Percentiles rank a stretch among this genome's conserved stretches.
These are phyloP conservation scores for Brachionus paranguensis DNA, from an alignment of 1,140 invertebrate species.

Conservation along the genomic window DNA sequence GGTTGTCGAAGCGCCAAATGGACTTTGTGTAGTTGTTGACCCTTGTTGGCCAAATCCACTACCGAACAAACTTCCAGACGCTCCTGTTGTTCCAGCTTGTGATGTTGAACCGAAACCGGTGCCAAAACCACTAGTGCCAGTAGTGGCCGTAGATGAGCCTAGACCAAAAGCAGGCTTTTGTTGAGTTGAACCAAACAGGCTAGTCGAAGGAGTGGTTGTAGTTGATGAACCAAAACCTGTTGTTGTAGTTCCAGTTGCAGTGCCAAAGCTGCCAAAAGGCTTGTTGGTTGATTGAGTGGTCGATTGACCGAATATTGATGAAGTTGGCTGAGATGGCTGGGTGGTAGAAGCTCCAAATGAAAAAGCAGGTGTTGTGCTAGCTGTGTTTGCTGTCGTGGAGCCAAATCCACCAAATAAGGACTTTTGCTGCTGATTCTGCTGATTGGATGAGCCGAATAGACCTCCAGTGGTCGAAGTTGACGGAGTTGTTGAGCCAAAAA, in stretches of 20 bases:
- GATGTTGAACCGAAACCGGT: conserved; percentile 45
- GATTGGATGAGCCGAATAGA: not conserved
- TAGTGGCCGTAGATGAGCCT: conserved; percentile 48
- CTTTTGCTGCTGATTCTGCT: not conserved
- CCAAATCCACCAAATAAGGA: conserved; percentile 24
- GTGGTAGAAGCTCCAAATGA: conserved; percentile 40
- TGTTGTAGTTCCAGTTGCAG: conserved; percentile 45
- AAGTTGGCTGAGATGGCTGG: conserved; percentile 40
- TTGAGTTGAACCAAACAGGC: conserved; percentile 57
- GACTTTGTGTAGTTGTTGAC: conserved; percentile 8
- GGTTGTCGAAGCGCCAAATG: conserved; percentile 44
- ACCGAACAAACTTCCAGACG: not conserved
- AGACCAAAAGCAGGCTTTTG: conserved; percentile 40
- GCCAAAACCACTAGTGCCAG: conserved; percentile 45
- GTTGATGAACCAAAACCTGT: conserved; percentile 59
- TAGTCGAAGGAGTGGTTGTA: conserved; percentile 45
- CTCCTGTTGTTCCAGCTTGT: conserved; percentile 45
- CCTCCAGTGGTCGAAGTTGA: not conserved
- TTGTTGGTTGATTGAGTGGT: not conserved
- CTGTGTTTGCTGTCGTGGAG: not conserved
- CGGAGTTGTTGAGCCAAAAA: conserved; percentile 6
- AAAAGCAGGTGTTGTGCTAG: not conserved
- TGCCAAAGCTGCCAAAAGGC: conserved; percentile 49
- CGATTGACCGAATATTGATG: conserved; percentile 28
- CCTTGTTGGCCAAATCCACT: conserved; percentile 43